Evolutionary conservation across 2,113 vertebrate genomes (phyloP).

Genomic region (Muscicapa adusta): DNA sequence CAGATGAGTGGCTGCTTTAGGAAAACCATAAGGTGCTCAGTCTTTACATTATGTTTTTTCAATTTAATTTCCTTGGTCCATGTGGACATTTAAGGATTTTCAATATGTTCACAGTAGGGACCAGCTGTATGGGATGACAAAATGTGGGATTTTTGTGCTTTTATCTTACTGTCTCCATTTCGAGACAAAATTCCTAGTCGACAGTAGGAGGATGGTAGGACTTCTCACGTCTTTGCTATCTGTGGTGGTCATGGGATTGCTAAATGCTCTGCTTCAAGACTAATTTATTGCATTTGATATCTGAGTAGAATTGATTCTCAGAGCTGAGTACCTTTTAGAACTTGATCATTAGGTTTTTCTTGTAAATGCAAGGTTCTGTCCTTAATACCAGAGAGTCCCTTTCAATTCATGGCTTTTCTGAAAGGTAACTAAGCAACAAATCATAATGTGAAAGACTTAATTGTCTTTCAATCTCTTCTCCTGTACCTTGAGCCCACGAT

Average conservation of each 20-base stretch:
- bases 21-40: neutral
- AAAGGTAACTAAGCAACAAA: conserved; percentile 1
- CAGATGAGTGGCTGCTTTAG: neutral
- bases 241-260: neutral
- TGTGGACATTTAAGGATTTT: neutral
- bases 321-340: neutral
- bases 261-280: neutral
- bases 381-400: neutral
- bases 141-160: neutral
- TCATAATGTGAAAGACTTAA: neutral
- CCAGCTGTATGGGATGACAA: neutral
- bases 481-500: neutral
- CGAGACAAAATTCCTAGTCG: neutral
- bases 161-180: neutral
- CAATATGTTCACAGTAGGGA: neutral
- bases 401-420: neutral
- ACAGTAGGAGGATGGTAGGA: neutral
- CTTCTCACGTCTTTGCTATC: neutral
- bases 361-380: neutral
- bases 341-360: neutral
- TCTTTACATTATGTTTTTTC: neutral
- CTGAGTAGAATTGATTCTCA: neutral
- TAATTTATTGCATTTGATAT: neutral
- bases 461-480: neutral
- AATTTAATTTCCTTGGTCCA: neutral